Base-by-base conservation (phyloP, 1,140 invertebrate species). In the Tetragnatha versicolor region DNA sequence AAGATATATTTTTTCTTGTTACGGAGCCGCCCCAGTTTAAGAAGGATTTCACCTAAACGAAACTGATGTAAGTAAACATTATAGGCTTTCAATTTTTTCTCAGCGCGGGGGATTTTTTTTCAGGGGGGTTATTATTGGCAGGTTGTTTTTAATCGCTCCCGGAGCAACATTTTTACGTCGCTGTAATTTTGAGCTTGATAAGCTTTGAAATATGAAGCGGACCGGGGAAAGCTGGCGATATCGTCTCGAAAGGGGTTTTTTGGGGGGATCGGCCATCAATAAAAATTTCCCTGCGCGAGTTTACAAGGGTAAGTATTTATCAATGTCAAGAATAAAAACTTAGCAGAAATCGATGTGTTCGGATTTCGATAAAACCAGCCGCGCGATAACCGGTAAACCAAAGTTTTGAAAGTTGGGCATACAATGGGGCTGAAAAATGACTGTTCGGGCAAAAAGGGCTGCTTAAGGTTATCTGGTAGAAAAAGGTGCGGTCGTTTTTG, bases 71-170 rank as follows among this genome's bases (percentile, higher is more conserved):
- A n/a, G 69, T 60, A 73, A 73, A 73, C 69, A 45, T 73, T 60
- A 39, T 42, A 60, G 37, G 51, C 25, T 73, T 35, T 49, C 17
- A 12, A 31, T 73, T 73, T 60, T 73, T 73, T 73, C 33, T 73
- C 9, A 22, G 10, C 2, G 9, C 3, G n/a, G n/a, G n/a, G 49
- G n/a, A n/a, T n/a, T n/a, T n/a, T n/a, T n/a, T n/a, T n/a, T n/a
- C n/a, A n/a, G n/a, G n/a, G n/a, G n/a, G n/a, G n/a, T n/a, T n/a
- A n/a, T n/a, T n/a, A n/a, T n/a, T 4, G 6, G 17, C 14, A 69
- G 66, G 47, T 58, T 42, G 69, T 73, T 73, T 73, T 73, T 73
- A 73, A 73, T 73, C 69, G 69, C 69, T 73, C 33, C 60, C 22
- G 60, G 60, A 73, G 60, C 69, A 73, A 73, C 35, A 58, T 60